These are phyloP conservation scores for Betta splendens DNA, from an alignment of 2,797 vertebrate genomes.

Conservation along the genomic window DNA sequence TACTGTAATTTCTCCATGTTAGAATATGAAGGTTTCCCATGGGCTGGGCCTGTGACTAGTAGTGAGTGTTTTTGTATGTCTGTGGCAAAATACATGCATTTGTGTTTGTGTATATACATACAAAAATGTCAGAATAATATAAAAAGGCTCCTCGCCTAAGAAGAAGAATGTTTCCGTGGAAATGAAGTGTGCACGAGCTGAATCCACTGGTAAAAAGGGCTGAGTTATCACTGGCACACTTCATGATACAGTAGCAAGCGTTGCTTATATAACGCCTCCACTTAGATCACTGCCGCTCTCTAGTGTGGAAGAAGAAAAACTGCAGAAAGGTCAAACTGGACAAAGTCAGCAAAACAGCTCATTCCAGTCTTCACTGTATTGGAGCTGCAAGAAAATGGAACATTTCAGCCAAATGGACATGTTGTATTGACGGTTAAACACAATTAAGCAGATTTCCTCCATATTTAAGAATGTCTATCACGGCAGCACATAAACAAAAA, in stretches of 20 bases:
- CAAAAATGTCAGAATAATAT: conserved; percentile 30
- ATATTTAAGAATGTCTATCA: background rate
- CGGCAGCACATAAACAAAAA: background rate
- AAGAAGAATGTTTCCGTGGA: conserved; percentile 47
- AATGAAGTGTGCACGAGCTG: conserved; percentile 56
- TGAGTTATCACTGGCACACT: conserved; percentile 74
- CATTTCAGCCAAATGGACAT: background rate
- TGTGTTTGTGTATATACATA: conserved; percentile 10
- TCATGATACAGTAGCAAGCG: conserved; percentile 62
- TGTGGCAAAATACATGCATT: conserved; percentile 25
- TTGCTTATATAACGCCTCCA: conserved; percentile 69
- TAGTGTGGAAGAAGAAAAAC: conserved; percentile 55
- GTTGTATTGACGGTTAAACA: conserved; percentile 18
- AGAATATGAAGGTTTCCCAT: background rate
- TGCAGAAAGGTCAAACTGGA: conserved; percentile 70
- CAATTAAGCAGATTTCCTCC: conserved; percentile 6
- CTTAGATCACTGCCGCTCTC: conserved; percentile 71
- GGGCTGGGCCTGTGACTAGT: conserved; percentile 36
- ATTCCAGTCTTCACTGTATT: background rate
- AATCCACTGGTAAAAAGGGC: conserved; percentile 67
- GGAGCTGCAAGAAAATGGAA: background rate
- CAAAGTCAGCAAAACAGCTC: conserved; percentile 58
- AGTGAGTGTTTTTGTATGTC: conserved; percentile 4
- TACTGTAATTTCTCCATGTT: conserved; percentile 24
- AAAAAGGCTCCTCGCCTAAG: conserved; percentile 39